A percentile compares a stretch with the other conserved stretches of the same genome.
These are phyloP conservation scores for Chrysolina haemoptera DNA, from an alignment of 2,888 invertebrate genomes.

Conservation along the genomic window DNA sequence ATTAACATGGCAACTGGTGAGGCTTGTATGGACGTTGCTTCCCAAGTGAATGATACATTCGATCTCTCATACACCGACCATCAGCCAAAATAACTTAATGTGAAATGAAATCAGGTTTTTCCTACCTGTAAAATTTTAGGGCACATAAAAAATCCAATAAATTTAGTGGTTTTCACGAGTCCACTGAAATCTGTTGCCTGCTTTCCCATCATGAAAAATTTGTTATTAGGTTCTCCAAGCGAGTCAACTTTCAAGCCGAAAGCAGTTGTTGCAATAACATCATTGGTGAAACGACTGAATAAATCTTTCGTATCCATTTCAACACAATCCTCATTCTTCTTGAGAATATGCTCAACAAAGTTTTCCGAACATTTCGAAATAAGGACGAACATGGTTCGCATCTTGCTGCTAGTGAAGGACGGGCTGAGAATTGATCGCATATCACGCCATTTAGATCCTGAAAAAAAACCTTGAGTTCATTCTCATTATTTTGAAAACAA, in stretches of 20 bases:
- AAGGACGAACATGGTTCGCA: conserved; percentile 62
- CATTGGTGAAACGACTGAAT: conserved; percentile 70
- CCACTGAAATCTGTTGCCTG: too few species aligned
- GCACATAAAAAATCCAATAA: too few species aligned
- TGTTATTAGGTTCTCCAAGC: conserved; percentile 70
- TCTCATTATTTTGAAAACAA: too few species aligned
- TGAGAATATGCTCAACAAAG: conserved; percentile 53
- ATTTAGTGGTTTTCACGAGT: too few species aligned
- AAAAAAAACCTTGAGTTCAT: conserved; percentile 45
- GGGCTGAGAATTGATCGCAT: conserved; percentile 64
- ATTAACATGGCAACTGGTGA: too few species aligned
- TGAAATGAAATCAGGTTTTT: too few species aligned
- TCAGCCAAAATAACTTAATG: too few species aligned
- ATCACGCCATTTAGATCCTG: conserved; percentile 59
- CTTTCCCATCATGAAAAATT: conserved; percentile 73
- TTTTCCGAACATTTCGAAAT: conserved; percentile 53
- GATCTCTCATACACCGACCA: too few species aligned
- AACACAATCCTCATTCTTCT: conserved; percentile 55
- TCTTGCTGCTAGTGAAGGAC: conserved; percentile 65
- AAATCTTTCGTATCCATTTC: conserved; percentile 70
- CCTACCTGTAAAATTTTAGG: too few species aligned
- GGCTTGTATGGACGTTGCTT: too few species aligned
- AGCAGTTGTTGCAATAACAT: conserved; percentile 72
- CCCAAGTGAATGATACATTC: too few species aligned
- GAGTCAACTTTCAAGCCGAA: conserved; percentile 70